Conservation (phyloP, 30 jellyfish, hydroid and myxozoan species). For the Hydractinia echinata region DNA sequence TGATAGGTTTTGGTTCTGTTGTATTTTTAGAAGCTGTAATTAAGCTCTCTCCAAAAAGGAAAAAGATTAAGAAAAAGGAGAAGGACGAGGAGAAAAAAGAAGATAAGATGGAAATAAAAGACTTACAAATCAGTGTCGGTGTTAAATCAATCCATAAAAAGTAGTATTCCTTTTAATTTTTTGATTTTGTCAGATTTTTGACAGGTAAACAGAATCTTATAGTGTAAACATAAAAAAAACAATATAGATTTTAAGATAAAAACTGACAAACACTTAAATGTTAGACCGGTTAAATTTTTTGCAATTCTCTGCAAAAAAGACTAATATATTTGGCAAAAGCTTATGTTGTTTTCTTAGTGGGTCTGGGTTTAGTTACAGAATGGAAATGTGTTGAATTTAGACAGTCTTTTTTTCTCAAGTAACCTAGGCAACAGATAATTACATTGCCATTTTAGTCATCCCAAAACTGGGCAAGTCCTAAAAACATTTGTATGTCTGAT, state of each 20-base stretch:
- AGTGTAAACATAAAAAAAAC: no score
- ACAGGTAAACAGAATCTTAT: no score
- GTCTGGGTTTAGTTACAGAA: no score
- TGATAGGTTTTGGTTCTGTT: not conserved
- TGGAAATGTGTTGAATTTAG: no score
- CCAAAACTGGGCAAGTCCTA: not conserved
- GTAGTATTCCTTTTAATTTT: not conserved
- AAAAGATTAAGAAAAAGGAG: constrained; percentile 59
- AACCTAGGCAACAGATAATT: not conserved
- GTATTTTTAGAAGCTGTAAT: constrained; percentile 52
- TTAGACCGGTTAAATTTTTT: no score
- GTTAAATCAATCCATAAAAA: constrained; percentile 62
- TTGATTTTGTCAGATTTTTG: not conserved
- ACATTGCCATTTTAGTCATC: not conserved
- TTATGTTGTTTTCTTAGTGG: no score
- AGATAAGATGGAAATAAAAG: constrained; percentile 37
- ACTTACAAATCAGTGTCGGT: constrained; percentile 55
- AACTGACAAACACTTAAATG: no score
- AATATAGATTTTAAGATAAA: no score
- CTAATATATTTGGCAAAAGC: no score
- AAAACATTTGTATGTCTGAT: no score
- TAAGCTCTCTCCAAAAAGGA: constrained; percentile 22
- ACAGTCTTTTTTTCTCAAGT: no score
- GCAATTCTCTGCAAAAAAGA: no score
- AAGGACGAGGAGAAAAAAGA: constrained; percentile 48